Evolutionary conservation across 2,797 vertebrate species (phyloP).

Genomic region (Heteromormyrus szaboi): DNA sequence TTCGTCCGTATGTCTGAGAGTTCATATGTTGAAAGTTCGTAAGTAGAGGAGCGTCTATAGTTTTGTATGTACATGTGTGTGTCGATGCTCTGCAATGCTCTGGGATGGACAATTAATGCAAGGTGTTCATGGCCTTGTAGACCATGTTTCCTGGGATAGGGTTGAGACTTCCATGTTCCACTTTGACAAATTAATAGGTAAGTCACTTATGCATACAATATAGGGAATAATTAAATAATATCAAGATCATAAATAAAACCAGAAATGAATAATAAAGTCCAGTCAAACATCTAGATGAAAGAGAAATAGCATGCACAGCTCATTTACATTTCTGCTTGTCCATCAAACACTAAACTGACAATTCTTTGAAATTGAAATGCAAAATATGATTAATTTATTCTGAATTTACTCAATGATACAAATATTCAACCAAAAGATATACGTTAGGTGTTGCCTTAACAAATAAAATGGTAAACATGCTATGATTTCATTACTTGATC

Average conservation of each 20-base stretch:
- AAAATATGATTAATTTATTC: not conserved
- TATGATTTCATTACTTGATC: not conserved
- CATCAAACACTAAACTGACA: not conserved
- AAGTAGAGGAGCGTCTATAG: not conserved
- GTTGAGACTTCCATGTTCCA: not conserved
- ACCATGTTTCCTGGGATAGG: not conserved
- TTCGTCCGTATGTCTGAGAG: too few relatives aligned
- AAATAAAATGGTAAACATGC: not conserved
- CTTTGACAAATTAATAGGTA: not conserved
- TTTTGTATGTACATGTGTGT: not conserved
- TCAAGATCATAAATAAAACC: not conserved
- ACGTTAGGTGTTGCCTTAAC: not conserved
- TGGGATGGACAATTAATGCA: not conserved
- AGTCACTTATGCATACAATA: not conserved
- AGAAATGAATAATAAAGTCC: not conserved
- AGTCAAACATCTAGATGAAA: not conserved
- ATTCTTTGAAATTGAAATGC: not conserved
- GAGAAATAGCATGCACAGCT: not conserved
- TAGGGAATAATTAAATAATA: not conserved
- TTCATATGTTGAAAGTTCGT: too few relatives aligned
- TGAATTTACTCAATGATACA: not conserved
- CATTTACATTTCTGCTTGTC: not conserved
- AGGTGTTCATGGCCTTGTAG: not conserved
- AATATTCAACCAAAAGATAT: not conserved
- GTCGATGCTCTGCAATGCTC: not conserved